Evolutionary conservation across 1,140 invertebrate genomes (phyloP), one percentile per base, ranked within the genome.

Genomic region (Drosophila murphyi): DNA sequence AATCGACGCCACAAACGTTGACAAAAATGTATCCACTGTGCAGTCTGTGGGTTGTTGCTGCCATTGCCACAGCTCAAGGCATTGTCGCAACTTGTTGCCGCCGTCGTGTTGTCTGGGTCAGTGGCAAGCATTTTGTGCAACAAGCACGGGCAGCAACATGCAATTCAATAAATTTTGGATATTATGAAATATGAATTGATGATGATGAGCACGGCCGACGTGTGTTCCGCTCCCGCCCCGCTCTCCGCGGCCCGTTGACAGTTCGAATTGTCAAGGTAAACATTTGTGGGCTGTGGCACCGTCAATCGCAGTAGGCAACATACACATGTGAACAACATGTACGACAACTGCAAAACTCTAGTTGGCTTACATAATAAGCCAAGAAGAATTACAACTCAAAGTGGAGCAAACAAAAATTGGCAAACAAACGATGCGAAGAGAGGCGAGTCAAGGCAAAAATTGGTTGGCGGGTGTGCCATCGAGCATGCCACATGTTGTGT

Each of bases 171-270:
- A 62, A 74, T 63, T 79, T 67, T 63, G 47, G 68, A 69, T 78
- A 72, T 88, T 82, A 88, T 79, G 83, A 86, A 86, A 86, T 72
- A 59, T 67, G 54, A 39, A 76, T 64, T 70, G 76, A 76, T 80
- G 34, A 34, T 34, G 39, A 41, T 43, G 73, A 73, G 80, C 71
- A 72, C 41, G 67, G 45, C 41, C 35, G 28, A 37, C 39, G 7
- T 2, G 29, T 34, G 41, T 37, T 59, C n/a, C 31, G 50, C 4
- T 34, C 55, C 39, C 60, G 12, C 12, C 12, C 12, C 12, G 12
- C 12, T 12, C 12, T 12, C 12, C 12, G 12, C 43, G 10, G 28
- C 48, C 54, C 71, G 65, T 78, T 80, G 68, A 76, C 64, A 71
- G 51, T 73, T 73, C 55, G 12, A 82, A 78, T 82, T 74, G 78